These are phyloP conservation scores for Heterotilapia buettikoferi DNA, from an alignment of 2,113 vertebrate species.

Conservation along the genomic window DNA sequence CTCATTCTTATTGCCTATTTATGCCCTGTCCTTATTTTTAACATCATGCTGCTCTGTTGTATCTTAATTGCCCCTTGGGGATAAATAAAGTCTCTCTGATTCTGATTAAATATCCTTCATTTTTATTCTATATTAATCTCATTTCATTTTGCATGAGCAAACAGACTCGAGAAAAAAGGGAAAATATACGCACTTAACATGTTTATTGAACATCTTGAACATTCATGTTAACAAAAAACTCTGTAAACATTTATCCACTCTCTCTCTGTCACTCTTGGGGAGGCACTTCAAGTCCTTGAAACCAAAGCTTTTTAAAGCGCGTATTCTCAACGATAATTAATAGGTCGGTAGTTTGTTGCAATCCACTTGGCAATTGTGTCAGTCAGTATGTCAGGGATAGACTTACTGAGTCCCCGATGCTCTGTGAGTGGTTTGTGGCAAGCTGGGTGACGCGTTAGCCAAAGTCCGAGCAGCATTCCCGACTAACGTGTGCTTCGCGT, in stretches of 20 bases:
- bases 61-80: too few species aligned
- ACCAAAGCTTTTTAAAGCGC: neutral
- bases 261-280: neutral
- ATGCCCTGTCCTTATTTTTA: too few species aligned
- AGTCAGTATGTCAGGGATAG: neutral
- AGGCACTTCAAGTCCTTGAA: neutral
- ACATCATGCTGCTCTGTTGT: too few species aligned
- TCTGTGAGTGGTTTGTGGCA: neutral
- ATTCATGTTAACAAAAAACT: neutral
- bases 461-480: neutral
- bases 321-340: neutral
- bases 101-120: neutral
- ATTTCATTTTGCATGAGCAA: neutral
- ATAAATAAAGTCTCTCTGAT: too few species aligned
- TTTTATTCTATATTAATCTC: neutral
- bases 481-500: neutral
- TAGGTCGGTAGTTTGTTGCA: neutral
- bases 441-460: neutral
- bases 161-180: neutral
- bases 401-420: neutral
- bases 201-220: neutral
- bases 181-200: neutral
- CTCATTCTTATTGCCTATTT: too few species aligned
- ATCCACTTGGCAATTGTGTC: neutral
- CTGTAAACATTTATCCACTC: neutral